Evolutionary conservation across 2,888 invertebrate species (phyloP), one percentile per base, ranked within the genome.

Genomic region (Drosophila multiciliata): DNA sequence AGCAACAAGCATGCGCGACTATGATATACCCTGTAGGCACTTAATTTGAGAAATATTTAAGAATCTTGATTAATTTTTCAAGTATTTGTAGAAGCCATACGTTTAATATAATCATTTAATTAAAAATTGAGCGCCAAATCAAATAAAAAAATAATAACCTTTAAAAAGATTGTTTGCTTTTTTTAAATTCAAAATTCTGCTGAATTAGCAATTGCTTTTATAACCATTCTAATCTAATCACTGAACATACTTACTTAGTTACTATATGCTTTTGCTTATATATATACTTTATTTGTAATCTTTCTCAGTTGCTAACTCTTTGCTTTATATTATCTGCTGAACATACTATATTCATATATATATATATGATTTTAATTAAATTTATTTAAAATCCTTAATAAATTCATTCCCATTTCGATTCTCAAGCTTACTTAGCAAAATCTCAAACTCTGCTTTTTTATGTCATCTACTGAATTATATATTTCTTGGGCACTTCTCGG

Each of bases 401-500:
- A 17, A 17, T 38, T 38, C 17, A 17, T 38, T 17, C 38, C 17
- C 17, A 17, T 38, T 17, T 38, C 38, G 38, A 8, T 17, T 17
- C 38, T 17, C 17, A 38, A 8, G 17, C 38, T 3, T 17, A 0
- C 38, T 8, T 5, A 0, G 20, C 20, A 45, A 15, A 4, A 15
- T 60, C n/a, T n/a, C 9, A 33, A 45, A 15, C 49, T 32, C 4
- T 33, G 7, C 35, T 17, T 15, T 5, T 7, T 17, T 63, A 61
- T 76, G 55, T 65, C 49, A 62, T 63, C 42, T 40, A 23, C 50
- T 63, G 57, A 63, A 67, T 58, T 59, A 48, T 63, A 54, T 60
- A 69, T 48, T 58, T 52, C 20, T 40, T 20, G 23, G 49, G 61
- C 49, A 57, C 52, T 66, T 33, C 50, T 42, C 48, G 36, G 48